Base-by-base conservation (phyloP, 2,888 invertebrate species). In the Phyllotreta striolata region DNA sequence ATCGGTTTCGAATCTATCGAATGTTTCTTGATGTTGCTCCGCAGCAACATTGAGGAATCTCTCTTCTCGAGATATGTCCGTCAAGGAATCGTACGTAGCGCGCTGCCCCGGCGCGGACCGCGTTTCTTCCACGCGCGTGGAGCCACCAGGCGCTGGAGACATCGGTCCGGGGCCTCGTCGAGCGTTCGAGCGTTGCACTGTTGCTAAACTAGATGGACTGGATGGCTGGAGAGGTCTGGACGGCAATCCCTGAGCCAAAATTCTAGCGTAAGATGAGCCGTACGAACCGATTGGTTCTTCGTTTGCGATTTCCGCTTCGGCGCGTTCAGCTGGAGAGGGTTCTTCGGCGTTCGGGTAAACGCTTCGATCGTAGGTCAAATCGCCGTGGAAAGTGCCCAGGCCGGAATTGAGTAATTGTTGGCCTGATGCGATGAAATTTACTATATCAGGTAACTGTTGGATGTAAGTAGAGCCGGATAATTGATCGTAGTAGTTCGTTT, bases 181-280 rank as follows among this genome's bases (percentile, higher is more conserved):
- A 69, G 70, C 72, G 70, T 72, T 73, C 72, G 70, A 58, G 51
- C 59, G 52, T 60, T 70, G 72, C 66, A 70, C 72, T 70, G 75
- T 73, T 68, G 74, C 69, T 68, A 63, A 55, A 80, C 82, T 83
- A 85, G 85, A 86, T 85, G 86, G 85, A 80, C 82, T 83, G 85
- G 85, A 86, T 85, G 86, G 85, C 85, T 86, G 86, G 80, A 84
- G 80, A 78, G 82, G 74, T 68, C 78, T 77, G 41, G 77, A 72
- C 49, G 75, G 73, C 67, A 90, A 83, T 39, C 90, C 90, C 67
- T 89, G 86, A 43, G 89, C 87, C 72, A 91, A 82, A 76, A 90
- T 88, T 81, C 89, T 88, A 1, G 90, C 91, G 76, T 91, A 91
- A n/a, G n/a, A n/a, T n/a, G n/a, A n/a, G n/a, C n/a, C n/a, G n/a